Percentiles rank a stretch among this genome's conserved stretches.
phyloP scores from a whole-genome alignment of 2,888 invertebrate species.

The Ochropleura plecta region DNA sequence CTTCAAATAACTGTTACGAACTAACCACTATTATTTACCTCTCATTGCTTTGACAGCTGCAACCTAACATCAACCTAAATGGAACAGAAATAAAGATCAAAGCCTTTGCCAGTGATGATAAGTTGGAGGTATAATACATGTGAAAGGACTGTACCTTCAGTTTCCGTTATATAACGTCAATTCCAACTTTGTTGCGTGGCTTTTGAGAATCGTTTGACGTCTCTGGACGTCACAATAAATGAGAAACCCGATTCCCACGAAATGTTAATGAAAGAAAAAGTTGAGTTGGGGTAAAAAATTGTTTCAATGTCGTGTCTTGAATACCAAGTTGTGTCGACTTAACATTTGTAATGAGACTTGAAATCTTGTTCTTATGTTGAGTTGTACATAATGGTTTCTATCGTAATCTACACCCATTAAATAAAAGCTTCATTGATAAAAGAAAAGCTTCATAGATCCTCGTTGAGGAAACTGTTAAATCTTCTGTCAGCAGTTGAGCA shows the following conservation, averaged over 20 bases:
- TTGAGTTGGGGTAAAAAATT: conserved; percentile 15
- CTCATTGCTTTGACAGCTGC: background rate
- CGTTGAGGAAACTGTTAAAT: background rate
- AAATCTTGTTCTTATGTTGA: background rate
- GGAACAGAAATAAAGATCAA: background rate
- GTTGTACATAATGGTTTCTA: too few relatives aligned
- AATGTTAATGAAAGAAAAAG: conserved; percentile 35
- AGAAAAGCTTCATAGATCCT: background rate
- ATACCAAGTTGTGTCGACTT: conserved; percentile 5
- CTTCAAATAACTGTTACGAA: conserved; percentile 70
- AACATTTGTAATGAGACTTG: conserved; percentile 1
- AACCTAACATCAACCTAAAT: background rate
- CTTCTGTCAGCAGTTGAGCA: background rate
- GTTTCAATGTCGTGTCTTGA: conserved; percentile 7
- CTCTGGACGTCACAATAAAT: conserved; percentile 17
- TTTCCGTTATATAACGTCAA: conserved; percentile 43
- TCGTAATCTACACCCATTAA: background rate
- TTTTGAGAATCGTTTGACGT: conserved; percentile 12
- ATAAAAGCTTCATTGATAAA: background rate
- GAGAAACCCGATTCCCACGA: conserved; percentile 46
- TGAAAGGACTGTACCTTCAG: conserved; percentile 14
- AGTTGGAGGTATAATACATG: background rate
- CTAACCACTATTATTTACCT: background rate
- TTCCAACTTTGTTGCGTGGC: conserved; percentile 36
- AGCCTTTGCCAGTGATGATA: background rate